Base-by-base conservation (phyloP, 2,888 invertebrate species). In the Meiosimyza decipiens region DNA sequence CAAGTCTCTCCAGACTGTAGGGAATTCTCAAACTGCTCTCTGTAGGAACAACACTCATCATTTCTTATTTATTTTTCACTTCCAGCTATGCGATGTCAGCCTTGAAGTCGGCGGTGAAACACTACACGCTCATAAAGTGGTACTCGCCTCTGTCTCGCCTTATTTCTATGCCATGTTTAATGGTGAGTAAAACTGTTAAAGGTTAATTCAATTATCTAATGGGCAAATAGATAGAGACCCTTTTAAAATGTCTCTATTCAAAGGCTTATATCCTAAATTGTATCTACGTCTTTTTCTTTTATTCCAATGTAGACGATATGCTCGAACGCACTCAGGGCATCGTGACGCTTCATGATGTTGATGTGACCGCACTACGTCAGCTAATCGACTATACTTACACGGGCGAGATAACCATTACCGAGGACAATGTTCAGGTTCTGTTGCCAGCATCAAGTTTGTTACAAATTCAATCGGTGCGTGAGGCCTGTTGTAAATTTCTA, bases 381-480 rank as follows among this genome's bases (percentile, higher is more conserved):
- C 88, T 94, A 70, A 90, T 94, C 73, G 92, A 93, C 76, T 94
- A 93, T 84, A 91, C 93, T 3, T 94, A 94, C 84, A 92, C 93
- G 0, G 93, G 93, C 4, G 92, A 93, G 85, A 90, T 92, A 71
- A 88, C 89, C 72, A 91, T 92, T 60, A 91, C 90, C 47, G 92
- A 92, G 84, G 90, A 90, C 80, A 92, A 92, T 83, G 92, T 92
- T n/a, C 90, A 91, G 86, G 90, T 90, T 75, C 85, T 94, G 72
- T 87, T 94, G 77, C 93, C 93, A 18, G 93, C 93, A 13, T 93
- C 93, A 65, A 92, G 92, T 79, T 88, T 93, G 78, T 88, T 93
- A 76, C 93, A 94, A 86, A 91, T 92, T 84, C 89, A 89, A 78
- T 90, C 90, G 69, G 92, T 92, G 28, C 85, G 91, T 52, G 92